These are phyloP conservation scores for Epizoanthus ramosus DNA, from an alignment of 92 coral and sea anemone species.

Conservation along the genomic window DNA sequence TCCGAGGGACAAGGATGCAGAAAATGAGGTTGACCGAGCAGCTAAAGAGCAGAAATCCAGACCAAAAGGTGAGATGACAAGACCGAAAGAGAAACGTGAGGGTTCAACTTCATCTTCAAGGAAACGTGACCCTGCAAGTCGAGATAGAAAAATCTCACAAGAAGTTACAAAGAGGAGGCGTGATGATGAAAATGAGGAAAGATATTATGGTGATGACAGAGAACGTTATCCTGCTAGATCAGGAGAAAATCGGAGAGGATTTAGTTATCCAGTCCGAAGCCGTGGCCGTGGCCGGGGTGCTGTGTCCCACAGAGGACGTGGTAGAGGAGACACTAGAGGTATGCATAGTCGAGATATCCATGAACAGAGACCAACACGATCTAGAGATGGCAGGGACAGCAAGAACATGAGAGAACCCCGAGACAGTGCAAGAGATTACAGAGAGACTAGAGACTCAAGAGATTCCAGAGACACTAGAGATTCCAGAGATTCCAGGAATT, in stretches of 20 bases:
- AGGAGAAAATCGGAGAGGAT: conserved; percentile 65
- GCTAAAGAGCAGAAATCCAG: conserved; percentile 26
- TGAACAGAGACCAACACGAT: conserved; percentile 54
- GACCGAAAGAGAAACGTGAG: conserved; percentile 23
- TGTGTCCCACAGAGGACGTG: conserved; percentile 66
- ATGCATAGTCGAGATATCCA: conserved; percentile 34
- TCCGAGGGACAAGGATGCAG: conserved; percentile 19
- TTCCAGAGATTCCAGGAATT: conserved; percentile 23
- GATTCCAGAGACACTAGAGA: conserved; percentile 22
- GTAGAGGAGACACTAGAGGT: conserved; percentile 49
- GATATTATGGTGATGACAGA: conserved; percentile 47
- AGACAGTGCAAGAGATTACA: conserved; percentile 13
- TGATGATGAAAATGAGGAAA: conserved; percentile 46
- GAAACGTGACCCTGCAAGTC: conserved; percentile 28
- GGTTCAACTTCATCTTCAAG: conserved; percentile 37
- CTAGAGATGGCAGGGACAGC: conserved; percentile 52
- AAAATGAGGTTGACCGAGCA: conserved; percentile 29
- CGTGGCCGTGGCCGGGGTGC: conserved; percentile 78
- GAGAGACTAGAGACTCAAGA: conserved; percentile 7
- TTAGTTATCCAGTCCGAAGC: conserved; percentile 64
- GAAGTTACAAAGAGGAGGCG: conserved; percentile 53
- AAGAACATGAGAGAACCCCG: neutral
- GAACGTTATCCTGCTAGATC: conserved; percentile 40
- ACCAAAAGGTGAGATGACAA: conserved; percentile 15
- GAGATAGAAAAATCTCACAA: conserved; percentile 36